Evolutionary conservation across 64 coral and sea anemone species (phyloP), one percentile per base, ranked within the genome.

Genomic region (Anthopleura sola): DNA sequence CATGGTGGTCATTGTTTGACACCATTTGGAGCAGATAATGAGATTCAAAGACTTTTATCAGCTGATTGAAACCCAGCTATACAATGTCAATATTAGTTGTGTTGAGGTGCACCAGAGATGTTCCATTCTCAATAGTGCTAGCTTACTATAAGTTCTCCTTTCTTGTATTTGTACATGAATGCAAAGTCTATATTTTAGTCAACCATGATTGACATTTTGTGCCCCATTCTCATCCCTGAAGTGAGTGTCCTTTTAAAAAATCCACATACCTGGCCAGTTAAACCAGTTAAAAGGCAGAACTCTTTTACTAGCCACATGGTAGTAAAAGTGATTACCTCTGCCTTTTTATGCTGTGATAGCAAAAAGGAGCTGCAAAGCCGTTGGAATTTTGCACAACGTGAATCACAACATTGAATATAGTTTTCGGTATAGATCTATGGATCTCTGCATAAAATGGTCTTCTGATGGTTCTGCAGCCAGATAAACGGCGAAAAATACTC

Each of bases 121-220:
- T 92, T 92, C 91, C 86, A 92, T 78, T 92, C 91, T n/a, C 91
- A 86, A 82, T 78, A 92, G 36, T 92, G 62, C 66, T 80, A 92
- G 18, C 74, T 38, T 84, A 92, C 88, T n/a, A 84, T 60, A 69
- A 92, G 82, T 86, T 92, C 21, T 50, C 91, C 64, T 76, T 83
- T 83, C 31, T 32, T 71, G 0, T 69, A 78, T 66, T 92, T 92
- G 51, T 88, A 92, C 15, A 79, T 60, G 62, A 92, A 88, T 18
- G 86, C 33, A 57, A 88, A 83, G 62, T 92, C 85, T 36, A 87
- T 92, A 29, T 86, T 79, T 49, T 92, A 85, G n/a, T 86, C 87
- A 37, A 87, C 81, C 20, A 92, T 37, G 18, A 92, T 46, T 38
- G 46, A 32, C 37, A 80, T 77, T 75, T 68, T 83, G 60, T 87